Evolutionary conservation across 2,797 vertebrate species (phyloP).

Genomic region (Lycodopsis pacificus): DNA sequence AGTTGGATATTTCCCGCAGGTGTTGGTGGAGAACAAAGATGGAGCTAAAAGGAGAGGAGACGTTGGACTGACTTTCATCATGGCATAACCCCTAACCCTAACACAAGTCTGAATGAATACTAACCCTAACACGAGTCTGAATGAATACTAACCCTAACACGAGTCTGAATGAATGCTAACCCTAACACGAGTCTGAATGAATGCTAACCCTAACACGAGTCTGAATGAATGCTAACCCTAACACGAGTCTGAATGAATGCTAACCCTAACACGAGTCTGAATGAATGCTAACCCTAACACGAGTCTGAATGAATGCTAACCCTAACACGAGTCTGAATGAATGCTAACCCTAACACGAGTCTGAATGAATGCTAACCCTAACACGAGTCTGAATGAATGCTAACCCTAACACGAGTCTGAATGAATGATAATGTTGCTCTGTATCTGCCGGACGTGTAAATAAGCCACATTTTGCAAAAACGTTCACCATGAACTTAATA

Average conservation of each 20-base stretch:
- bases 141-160: neutral
- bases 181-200: neutral
- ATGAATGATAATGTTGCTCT: neutral
- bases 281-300: neutral
- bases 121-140: no score
- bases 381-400: no score
- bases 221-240: neutral
- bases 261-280: neutral
- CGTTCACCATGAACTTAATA: neutral
- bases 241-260: neutral
- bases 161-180: neutral
- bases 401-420: neutral
- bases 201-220: no score
- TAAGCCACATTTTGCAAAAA: neutral
- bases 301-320: no score
- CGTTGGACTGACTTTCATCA: neutral
- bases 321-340: neutral
- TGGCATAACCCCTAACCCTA: neutral
- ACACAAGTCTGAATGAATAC: neutral
- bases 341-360: neutral
- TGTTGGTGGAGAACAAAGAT: constrained; percentile 1
- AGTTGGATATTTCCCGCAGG: neutral
- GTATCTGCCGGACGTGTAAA: neutral
- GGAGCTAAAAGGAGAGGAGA: neutral
- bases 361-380: neutral